Evolutionary conservation across 2,113 vertebrate species (phyloP).

Genomic region (Amphilophus citrinellus): DNA sequence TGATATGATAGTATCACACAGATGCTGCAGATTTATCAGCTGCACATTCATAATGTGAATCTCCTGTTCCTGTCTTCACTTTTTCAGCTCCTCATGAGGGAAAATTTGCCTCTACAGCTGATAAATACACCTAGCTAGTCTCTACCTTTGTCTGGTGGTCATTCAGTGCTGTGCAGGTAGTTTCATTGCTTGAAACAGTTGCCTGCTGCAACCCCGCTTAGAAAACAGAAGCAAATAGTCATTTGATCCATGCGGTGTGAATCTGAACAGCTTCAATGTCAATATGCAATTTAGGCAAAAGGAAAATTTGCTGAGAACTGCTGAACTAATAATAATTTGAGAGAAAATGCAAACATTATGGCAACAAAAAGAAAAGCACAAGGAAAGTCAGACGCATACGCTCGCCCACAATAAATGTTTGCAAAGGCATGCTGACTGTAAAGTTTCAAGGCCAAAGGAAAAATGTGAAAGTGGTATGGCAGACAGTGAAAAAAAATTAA

Average conservation of each 20-base stretch:
- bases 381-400: neutral
- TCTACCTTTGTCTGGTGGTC: neutral
- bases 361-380: neutral
- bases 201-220: neutral
- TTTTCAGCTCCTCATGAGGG: too few relatives aligned
- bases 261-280: neutral
- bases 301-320: neutral
- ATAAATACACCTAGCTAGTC: neutral
- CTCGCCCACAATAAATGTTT: conserved; percentile 26
- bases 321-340: neutral
- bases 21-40: neutral
- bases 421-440: conserved; percentile 20
- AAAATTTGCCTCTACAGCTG: neutral
- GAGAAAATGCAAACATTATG: neutral
- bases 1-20: neutral
- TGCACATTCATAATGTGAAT: neutral
- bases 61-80: too few relatives aligned
- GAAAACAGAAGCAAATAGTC: neutral
- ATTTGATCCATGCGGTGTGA: neutral
- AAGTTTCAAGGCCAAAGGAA: conserved; percentile 26
- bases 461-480: conserved; percentile 20
- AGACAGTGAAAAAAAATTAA: conserved; percentile 16
- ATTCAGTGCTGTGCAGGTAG: neutral
- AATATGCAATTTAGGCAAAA: neutral
- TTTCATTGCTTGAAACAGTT: neutral